phyloP scores from a whole-genome alignment of 2,113 vertebrate species.

The Oryzias curvinotus region DNA sequence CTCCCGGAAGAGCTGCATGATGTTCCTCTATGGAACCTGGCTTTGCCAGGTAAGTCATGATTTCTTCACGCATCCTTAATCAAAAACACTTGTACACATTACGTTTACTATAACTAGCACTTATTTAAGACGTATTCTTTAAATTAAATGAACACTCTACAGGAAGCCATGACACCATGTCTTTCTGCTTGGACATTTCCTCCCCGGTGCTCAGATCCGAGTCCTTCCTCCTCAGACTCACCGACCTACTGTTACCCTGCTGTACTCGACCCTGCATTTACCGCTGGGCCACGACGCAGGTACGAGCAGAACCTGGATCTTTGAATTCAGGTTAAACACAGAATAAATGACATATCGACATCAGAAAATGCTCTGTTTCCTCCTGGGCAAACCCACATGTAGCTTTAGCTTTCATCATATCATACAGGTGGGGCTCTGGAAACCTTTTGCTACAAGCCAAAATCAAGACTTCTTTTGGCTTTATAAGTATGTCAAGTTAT shows the following conservation, averaged over 20 bases:
- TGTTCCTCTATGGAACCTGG: conserved; percentile 64
- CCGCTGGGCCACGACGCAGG: conserved; percentile 70
- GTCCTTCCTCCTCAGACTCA: conserved; percentile 36
- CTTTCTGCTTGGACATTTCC: conserved; percentile 64
- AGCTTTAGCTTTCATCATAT: no score
- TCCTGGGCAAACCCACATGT: no score
- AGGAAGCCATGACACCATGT: conserved; percentile 74
- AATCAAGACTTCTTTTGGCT: no score
- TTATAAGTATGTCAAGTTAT: no score
- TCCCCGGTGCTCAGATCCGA: conserved; percentile 56
- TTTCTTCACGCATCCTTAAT: neutral
- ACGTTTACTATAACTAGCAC: no score
- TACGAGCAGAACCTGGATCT: neutral
- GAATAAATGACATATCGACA: no score
- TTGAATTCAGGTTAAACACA: no score
- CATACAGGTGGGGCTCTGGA: no score
- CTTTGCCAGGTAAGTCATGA: conserved; percentile 52
- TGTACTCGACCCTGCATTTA: conserved; percentile 51
- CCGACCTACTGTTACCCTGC: conserved; percentile 55
- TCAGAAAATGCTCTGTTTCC: no score
- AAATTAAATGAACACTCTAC: neutral
- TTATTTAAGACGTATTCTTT: no score
- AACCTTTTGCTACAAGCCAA: no score
- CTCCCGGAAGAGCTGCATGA: conserved; percentile 52
- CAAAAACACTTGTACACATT: neutral